These are phyloP conservation scores for Penaeus monodon DNA, from an alignment of 2,888 invertebrate genomes.

Conservation along the genomic window DNA sequence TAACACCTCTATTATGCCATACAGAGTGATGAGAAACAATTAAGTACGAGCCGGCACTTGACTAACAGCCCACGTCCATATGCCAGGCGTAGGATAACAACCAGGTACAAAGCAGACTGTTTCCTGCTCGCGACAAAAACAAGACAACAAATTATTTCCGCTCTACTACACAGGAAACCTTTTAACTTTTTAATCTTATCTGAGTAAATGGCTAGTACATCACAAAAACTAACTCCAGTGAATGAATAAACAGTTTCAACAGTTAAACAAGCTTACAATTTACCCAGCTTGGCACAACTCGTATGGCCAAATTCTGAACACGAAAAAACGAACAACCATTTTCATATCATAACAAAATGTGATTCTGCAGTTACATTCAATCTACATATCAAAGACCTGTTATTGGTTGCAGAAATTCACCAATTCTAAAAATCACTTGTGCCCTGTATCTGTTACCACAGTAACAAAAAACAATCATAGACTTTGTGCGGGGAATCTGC, in stretches of 20 bases:
- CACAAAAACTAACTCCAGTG: constrained; percentile 46
- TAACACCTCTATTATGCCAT: constrained; percentile 48
- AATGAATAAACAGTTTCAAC: constrained; percentile 42
- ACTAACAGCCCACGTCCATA: constrained; percentile 47
- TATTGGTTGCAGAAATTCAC: constrained; percentile 37
- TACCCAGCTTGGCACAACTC: constrained; percentile 37
- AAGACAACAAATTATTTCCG: constrained; percentile 44
- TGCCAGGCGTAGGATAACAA: constrained; percentile 44
- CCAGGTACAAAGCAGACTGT: constrained; percentile 48
- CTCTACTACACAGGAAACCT: constrained; percentile 37
- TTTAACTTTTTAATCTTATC: constrained; percentile 35
- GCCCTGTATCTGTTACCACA: constrained; percentile 37
- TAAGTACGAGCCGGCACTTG: constrained; percentile 45
- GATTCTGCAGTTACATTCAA: constrained; percentile 53
- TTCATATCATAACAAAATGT: constrained; percentile 55
- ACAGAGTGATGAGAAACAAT: constrained; percentile 34
- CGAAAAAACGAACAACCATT: constrained; percentile 44
- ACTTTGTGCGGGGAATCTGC: constrained; percentile 44
- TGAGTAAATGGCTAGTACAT: constrained; percentile 51
- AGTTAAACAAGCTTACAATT: constrained; percentile 47
- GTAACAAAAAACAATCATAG: constrained; percentile 35
- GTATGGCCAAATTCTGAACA: constrained; percentile 49
- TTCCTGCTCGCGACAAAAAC: constrained; percentile 37
- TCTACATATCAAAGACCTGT: constrained; percentile 32
- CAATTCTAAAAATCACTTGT: constrained; percentile 39